Base-by-base conservation (phyloP, 2,797 vertebrate genomes). In the Danio tinwini region DNA sequence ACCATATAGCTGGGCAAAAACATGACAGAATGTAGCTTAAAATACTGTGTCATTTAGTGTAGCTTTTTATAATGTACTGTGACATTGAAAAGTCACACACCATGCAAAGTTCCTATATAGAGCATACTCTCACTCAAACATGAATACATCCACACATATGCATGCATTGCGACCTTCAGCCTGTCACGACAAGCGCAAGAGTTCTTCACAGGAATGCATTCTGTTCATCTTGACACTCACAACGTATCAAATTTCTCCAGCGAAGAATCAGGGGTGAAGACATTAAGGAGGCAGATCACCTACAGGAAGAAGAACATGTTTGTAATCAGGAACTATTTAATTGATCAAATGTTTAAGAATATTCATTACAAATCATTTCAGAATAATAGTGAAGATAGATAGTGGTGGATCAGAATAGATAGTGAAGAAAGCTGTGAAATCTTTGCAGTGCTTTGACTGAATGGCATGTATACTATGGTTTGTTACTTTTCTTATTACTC, bases 211-310 rank as follows among this genome's bases (percentile, higher is more conserved):
- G 86, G 88, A 91, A 92, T 91, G 89, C 58, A 55, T 42, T 74
- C 62, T 55, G 84, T 39, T 59, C 76, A 56, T 70, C 74, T 83
- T 14, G 40, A 45, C 76, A 92, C 95, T 95, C 86, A 95, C 94
- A 96, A 95, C 29, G 93, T 95, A 84, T 95, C 93, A 89, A 96
- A 96, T 86, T 91, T 93, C n/a, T 94, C 93, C 90, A 92, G 84
- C 0, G 93, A 88, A 76, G 86, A 83, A 75, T 94, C 94, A 1
- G 95, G 94, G 44, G 94, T 95, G 89, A 95, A 96, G 86, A 95
- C 94, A 29, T 95, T 86, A 4, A 96, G 88, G 50, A 96, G 92
- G 74, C 87, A 92, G 84, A 96, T 95, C 77, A 95, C 94, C 95
- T 96, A 84, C 4, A 78, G 75, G 21, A 44, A 45, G 42, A 49